Base-by-base conservation (phyloP, 2,113 vertebrate genomes). In the Nipponia nippon region DNA sequence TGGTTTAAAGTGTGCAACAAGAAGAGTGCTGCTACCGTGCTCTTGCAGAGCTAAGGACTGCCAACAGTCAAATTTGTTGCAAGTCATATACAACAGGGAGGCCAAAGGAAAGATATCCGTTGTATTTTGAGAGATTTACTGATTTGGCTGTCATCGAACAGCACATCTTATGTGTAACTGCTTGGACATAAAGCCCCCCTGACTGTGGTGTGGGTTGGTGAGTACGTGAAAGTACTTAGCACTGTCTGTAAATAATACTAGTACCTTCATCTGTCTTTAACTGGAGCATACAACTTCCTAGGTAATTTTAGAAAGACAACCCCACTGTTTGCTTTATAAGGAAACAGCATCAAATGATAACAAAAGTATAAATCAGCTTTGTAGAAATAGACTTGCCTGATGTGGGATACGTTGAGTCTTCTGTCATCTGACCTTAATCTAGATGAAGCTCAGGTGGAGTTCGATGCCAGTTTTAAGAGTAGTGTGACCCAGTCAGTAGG, bases 101-200 rank as follows among this genome's bases (percentile, higher is more conserved):
- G 56, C 81, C 61, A 87, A 73, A 81, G 29, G 61, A 84, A 67
- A 93, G 83, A 75, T 44, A 47, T 13, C n/a, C 14, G 83, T 82
- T 85, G 21, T 89, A 20, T 95, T 94, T 77, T 50, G 50, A 78
- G 86, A 78, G 76, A 67, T 93, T 89, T 89, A 75, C n/a, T 36
- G 65, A 34, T 89, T 71, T 95, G 97, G 83, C 89, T 84, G 42
- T 87, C 47, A 27, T 22, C 1, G 3, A 77, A 58, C 19, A 61
- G 71, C 73, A 8, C 11, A 88, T 67, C n/a, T 38, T 59, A 71
- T 90, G 83, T 8, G 6, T 82, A 86, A 83, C 85, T 47, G 42
- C 78, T 70, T 73, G 92, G 71, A 58, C 20, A 2, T 23, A 3
- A 3, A 16, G 42, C 86, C 62, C 47, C 29, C 2, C 56, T 89